A percentile compares a stretch with the other conserved stretches of the same genome.
These are phyloP conservation scores for Neuroscelio doddi DNA, from an alignment of 2,888 invertebrate species.

Conservation along the genomic window DNA sequence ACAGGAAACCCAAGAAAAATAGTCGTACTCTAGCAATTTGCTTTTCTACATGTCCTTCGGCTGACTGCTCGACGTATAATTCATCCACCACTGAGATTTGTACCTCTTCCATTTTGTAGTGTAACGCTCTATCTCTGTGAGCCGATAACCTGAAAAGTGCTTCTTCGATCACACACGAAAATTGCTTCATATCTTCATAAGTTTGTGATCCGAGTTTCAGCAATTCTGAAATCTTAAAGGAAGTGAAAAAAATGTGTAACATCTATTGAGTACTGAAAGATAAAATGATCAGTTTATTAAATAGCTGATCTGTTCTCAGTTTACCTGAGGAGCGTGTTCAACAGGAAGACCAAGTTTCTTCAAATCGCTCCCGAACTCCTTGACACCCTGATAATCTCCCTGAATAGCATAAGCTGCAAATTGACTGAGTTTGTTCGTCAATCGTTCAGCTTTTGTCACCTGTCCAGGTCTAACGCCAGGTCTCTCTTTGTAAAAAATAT, in stretches of 20 bases:
- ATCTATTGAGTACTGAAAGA: not conserved
- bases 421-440: slow-evolving; percentile 92
- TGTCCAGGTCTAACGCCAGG: slow-evolving; percentile 96
- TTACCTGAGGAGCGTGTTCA: slow-evolving; percentile 95
- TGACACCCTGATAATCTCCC: slow-evolving; percentile 93
- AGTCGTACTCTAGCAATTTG: slow-evolving; percentile 96
- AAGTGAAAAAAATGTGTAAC: too few relatives aligned
- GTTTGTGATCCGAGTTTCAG: slow-evolving; percentile 94
- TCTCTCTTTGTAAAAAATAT: slow-evolving; percentile 97
- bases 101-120: slow-evolving; percentile 97
- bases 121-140: slow-evolving; percentile 89
- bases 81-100: slow-evolving; percentile 96
- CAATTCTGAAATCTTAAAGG: slow-evolving; percentile 86
- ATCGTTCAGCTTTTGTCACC: slow-evolving; percentile 92
- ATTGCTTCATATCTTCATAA: slow-evolving; percentile 92
- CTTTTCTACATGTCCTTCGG: slow-evolving; percentile 86
- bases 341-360: slow-evolving; percentile 95
- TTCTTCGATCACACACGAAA: slow-evolving; percentile 94
- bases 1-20: slow-evolving; percentile 96
- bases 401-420: slow-evolving; percentile 95
- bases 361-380: slow-evolving; percentile 93
- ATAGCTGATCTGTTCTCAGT: not conserved
- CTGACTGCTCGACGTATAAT: slow-evolving; percentile 90
- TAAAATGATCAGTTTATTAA: too few relatives aligned
- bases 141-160: slow-evolving; percentile 89